Conservation (phyloP, 2,113 vertebrate species). For the Apodemus sylvaticus region DNA sequence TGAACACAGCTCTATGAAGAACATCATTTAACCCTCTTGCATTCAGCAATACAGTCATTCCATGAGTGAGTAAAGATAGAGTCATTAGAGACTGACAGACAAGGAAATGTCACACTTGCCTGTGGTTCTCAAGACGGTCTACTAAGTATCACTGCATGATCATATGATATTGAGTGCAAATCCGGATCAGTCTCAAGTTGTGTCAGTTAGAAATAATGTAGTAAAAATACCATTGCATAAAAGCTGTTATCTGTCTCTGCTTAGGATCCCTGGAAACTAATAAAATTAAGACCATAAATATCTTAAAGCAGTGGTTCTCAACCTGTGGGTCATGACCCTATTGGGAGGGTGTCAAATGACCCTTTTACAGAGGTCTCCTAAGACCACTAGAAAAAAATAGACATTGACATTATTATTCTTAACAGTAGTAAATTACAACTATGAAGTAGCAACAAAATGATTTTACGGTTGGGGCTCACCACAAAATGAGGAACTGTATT, state of each 20-base stretch:
- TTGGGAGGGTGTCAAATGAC: not conserved
- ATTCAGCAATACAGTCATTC: not conserved
- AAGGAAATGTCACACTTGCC: not conserved
- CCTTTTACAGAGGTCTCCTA: not conserved
- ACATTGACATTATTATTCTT: not conserved
- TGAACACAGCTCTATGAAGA: not conserved
- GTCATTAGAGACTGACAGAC: not conserved
- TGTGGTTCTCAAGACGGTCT: not conserved
- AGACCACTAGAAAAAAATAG: not conserved
- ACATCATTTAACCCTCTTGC: not conserved
- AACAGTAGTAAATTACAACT: not conserved
- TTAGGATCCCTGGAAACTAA: not conserved
- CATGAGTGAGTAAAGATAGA: not conserved
- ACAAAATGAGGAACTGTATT: not conserved
- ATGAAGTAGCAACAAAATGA: not conserved
- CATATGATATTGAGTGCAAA: not conserved
- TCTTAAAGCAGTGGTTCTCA: not conserved
- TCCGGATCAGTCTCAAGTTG: constrained; percentile 11
- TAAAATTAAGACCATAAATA: not conserved
- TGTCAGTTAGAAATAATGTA: not conserved
- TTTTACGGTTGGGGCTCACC: not conserved
- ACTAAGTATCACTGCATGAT: not conserved
- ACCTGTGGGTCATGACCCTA: not conserved
- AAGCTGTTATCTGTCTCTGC: not conserved
- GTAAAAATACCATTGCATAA: not conserved